These are phyloP conservation scores for Globodera ellingtonae DNA, from an alignment of 1,140 invertebrate species.

Conservation along the genomic window DNA sequence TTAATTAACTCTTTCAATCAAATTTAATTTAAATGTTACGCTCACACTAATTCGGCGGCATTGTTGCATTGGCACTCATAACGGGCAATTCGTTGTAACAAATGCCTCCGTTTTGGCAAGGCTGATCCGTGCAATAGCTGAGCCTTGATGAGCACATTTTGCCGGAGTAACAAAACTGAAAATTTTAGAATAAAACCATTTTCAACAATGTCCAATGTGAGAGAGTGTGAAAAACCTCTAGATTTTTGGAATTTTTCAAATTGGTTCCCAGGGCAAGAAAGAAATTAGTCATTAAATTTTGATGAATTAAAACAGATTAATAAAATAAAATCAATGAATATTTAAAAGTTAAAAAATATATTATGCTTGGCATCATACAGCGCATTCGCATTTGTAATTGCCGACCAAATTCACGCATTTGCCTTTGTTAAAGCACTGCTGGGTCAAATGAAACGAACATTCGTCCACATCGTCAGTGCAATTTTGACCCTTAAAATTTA, in stretches of 20 bases:
- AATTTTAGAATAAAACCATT: constrained; percentile 31
- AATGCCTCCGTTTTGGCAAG: constrained; percentile 84
- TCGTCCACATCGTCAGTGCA: constrained; percentile 86
- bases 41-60: no score
- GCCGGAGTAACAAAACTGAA: constrained; percentile 68
- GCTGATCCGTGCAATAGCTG: constrained; percentile 77
- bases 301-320: no score
- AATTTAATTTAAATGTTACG: no score
- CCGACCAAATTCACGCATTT: constrained; percentile 91
- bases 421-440: constrained; percentile 75
- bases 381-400: constrained; percentile 55
- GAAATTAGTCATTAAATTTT: no score
- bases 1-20: no score
- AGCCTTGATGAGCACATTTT: constrained; percentile 82
- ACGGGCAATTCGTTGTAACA: constrained; percentile 82
- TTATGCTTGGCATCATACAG: constrained; percentile 1
- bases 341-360: no score
- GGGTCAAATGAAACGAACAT: constrained; percentile 11
- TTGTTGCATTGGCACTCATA: constrained; percentile 89
- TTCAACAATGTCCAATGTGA: no score
- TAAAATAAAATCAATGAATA: no score
- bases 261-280: no score
- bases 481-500: constrained; percentile 78
- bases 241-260: no score
- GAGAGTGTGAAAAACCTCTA: no score